Conservation (phyloP, 2,113 vertebrate species). For the Fulica atra region DNA sequence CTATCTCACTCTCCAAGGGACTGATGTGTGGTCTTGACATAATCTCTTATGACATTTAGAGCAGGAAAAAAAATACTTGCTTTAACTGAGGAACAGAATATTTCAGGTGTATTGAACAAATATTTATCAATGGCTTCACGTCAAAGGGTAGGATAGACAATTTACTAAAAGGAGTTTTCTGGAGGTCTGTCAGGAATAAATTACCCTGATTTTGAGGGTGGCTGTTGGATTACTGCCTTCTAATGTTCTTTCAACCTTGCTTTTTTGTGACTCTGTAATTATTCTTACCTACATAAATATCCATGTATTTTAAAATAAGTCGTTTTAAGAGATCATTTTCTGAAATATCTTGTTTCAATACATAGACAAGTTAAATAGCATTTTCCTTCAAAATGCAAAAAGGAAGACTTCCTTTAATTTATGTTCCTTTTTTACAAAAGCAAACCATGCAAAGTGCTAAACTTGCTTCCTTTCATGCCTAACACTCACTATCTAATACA, state of each 20-base stretch:
- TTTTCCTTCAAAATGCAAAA: neutral
- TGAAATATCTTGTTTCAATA: neutral
- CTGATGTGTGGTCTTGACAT: neutral
- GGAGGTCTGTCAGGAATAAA: neutral
- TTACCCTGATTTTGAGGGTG: neutral
- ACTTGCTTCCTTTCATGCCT: neutral
- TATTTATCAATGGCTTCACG: neutral
- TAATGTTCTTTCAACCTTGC: neutral
- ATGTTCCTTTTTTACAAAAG: neutral
- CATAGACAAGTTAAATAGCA: neutral
- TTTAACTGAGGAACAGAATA: neutral
- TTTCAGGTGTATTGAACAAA: neutral
- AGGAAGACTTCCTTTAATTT: neutral
- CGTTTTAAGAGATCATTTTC: neutral
- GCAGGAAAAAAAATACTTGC: neutral
- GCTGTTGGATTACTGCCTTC: neutral
- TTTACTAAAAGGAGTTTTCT: neutral
- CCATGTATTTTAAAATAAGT: neutral
- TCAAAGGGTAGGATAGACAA: neutral
- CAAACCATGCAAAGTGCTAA: neutral
- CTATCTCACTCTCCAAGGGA: neutral
- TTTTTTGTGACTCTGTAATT: neutral
- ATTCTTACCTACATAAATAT: neutral
- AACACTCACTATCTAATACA: fast-evolving
- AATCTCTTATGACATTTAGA: fast-evolving